Conservation (phyloP, 2,113 vertebrate species). For the Meleagris gallopavo region DNA sequence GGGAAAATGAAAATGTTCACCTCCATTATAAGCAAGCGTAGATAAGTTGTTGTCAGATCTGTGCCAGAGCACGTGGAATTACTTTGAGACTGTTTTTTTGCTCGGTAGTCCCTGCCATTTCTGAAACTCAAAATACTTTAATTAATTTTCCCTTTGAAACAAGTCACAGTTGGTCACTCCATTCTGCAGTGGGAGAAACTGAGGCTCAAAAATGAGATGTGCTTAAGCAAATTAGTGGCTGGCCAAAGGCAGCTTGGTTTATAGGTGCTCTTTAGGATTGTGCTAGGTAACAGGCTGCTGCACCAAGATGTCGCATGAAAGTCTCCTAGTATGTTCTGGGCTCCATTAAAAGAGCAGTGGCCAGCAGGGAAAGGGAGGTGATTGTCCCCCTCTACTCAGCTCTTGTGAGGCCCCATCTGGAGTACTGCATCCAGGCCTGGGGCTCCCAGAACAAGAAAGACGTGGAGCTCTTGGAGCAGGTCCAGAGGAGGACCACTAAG, state of each 20-base stretch:
- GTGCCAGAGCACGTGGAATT: not conserved
- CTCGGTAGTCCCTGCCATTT: not conserved
- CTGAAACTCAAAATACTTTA: constrained; percentile 12
- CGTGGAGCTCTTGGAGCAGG: no score
- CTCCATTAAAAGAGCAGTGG: no score
- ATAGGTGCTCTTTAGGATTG: not conserved
- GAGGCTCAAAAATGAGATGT: not conserved
- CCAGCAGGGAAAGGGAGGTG: no score
- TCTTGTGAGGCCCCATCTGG: no score
- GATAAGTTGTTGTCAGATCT: constrained; percentile 30
- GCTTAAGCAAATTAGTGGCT: not conserved
- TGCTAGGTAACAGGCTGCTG: not conserved
- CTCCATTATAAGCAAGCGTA: constrained; percentile 29
- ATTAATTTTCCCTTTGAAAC: not conserved
- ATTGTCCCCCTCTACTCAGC: no score
- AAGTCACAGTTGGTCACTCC: not conserved
- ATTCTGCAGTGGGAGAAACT: not conserved
- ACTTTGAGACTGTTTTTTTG: not conserved
- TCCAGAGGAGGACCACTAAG: no score
- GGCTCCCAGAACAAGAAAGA: no score
- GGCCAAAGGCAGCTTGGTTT: not conserved
- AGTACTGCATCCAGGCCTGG: no score
- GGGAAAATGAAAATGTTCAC: constrained; percentile 62
- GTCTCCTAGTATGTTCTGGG: not conserved
- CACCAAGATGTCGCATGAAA: not conserved